Evolutionary conservation across 2,797 vertebrate genomes (phyloP).

Genomic region (Helicolenus hilgendorfi): DNA sequence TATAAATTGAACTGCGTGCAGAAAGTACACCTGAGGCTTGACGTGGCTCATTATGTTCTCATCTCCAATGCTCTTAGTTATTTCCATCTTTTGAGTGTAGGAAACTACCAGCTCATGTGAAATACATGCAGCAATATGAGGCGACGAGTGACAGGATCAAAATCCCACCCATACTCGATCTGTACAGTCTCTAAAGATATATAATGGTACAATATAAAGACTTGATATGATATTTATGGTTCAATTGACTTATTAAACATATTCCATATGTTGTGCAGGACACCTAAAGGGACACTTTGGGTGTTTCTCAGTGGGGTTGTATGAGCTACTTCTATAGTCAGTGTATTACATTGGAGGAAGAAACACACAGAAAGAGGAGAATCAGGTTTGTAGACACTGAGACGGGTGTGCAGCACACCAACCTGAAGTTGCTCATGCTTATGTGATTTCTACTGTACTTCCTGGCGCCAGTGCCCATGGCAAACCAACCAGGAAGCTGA

Average conservation of each 20-base stretch:
- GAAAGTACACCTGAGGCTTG: too few relatives aligned
- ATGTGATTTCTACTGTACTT: slow-evolving; percentile 26
- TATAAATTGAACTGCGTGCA: too few relatives aligned
- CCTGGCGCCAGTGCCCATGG: not conserved
- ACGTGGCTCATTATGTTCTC: not conserved
- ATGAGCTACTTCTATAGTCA: too few relatives aligned
- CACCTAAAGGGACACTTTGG: too few relatives aligned
- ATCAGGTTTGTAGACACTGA: not conserved
- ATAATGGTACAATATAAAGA: too few relatives aligned
- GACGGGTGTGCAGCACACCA: not conserved
- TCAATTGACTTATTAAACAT: not conserved
- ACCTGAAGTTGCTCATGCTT: not conserved
- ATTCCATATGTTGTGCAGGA: too few relatives aligned
- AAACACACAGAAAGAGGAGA: not conserved
- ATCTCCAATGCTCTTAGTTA: not conserved
- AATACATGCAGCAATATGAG: not conserved
- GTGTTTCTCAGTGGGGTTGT: too few relatives aligned
- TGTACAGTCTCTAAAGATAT: not conserved
- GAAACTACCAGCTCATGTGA: not conserved
- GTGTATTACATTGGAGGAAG: too few relatives aligned
- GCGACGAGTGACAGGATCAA: not conserved
- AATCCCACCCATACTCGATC: not conserved
- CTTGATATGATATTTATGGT: not conserved
- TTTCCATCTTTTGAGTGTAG: not conserved
- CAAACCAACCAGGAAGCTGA: slow-evolving; percentile 24